phyloP scores from a whole-genome alignment of 2,797 vertebrate genomes.

The Nasua narica region DNA sequence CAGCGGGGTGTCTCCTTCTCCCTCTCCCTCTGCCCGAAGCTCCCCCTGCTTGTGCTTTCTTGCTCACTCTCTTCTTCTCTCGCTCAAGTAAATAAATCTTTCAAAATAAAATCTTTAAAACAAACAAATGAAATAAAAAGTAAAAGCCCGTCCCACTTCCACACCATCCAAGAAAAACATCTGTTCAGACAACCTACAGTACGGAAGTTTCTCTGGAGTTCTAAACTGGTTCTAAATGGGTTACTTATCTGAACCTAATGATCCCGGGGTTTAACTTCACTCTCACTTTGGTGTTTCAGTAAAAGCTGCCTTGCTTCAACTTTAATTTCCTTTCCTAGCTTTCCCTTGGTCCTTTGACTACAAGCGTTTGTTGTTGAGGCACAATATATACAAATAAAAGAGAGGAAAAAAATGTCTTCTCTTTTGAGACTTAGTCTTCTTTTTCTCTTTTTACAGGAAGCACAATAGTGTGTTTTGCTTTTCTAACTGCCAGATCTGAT shows the following conservation, averaged over 20 bases:
- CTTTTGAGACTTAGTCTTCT: background rate
- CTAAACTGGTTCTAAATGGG: background rate
- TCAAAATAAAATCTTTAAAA: background rate
- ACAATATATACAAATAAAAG: background rate
- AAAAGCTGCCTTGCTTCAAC: background rate
- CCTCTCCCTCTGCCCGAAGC: background rate
- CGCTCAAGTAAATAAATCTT: background rate
- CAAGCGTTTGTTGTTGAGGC: background rate
- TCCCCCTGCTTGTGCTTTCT: background rate
- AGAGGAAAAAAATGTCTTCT: background rate
- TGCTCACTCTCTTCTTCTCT: background rate
- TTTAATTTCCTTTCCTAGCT: background rate
- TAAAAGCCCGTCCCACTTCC: background rate
- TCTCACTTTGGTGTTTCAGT: background rate
- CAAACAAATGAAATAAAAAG: background rate
- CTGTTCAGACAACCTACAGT: background rate
- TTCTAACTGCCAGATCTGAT: constrained; percentile 33
- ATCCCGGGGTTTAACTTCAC: background rate
- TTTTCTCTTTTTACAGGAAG: background rate
- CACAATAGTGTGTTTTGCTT: constrained; percentile 25
- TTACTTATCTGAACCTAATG: background rate
- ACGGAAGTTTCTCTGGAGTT: background rate
- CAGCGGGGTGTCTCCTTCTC: background rate
- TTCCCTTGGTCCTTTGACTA: background rate
- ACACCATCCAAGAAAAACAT: background rate